Evolutionary conservation across 2,113 vertebrate species (phyloP).

Genomic region (Vulpes ferrilata): DNA sequence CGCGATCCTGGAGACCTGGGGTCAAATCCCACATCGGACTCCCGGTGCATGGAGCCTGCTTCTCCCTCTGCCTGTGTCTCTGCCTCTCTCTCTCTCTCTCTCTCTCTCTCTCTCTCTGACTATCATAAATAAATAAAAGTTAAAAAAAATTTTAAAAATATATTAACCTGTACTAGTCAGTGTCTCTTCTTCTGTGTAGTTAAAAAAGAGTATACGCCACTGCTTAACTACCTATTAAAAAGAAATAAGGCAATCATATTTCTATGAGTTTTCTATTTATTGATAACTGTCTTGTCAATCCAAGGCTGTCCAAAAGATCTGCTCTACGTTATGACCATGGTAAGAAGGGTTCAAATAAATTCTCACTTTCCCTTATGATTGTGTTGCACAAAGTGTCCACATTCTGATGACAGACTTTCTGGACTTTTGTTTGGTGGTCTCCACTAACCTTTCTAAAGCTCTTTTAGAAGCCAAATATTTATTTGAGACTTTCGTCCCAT

Average conservation of each 20-base stretch:
- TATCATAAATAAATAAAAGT: no score
- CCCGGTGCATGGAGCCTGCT: no score
- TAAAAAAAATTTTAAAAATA: not conserved
- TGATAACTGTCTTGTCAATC: constrained; percentile 4
- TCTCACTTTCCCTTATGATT: not conserved
- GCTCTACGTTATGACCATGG: not conserved
- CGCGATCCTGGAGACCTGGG: no score
- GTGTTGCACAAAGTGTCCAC: not conserved
- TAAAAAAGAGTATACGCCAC: not conserved
- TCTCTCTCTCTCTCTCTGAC: no score
- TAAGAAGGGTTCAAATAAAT: not conserved
- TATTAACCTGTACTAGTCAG: not conserved
- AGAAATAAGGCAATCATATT: not conserved
- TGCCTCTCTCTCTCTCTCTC: no score
- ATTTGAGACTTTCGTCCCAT: constrained; percentile 19
- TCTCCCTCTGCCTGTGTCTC: no score
- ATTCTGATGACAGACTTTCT: not conserved
- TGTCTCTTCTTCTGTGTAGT: constrained; percentile 6
- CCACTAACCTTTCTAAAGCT: not conserved
- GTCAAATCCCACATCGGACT: no score
- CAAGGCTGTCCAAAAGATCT: constrained; percentile 21
- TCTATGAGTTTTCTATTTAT: not conserved
- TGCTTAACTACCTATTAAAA: not conserved
- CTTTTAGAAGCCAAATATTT: constrained; percentile 67
- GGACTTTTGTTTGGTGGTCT: not conserved